Evolutionary conservation across 2,888 invertebrate genomes (phyloP).

Genomic region (Amphiduros pacificus): DNA sequence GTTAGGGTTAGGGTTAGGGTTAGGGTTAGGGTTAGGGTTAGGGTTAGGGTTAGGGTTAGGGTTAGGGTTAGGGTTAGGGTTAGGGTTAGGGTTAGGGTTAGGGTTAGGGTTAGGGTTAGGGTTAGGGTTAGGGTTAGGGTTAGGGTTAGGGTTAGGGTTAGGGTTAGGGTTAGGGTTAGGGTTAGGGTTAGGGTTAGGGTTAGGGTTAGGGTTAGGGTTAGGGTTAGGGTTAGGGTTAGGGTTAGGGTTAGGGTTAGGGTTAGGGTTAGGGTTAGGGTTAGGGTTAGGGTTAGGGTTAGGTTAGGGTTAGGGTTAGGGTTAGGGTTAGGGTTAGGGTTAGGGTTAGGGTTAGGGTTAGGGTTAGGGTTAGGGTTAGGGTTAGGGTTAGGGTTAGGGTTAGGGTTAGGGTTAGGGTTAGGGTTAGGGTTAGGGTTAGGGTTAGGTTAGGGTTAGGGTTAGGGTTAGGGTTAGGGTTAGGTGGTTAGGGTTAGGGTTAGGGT

Average conservation of each 20-base stretch:
- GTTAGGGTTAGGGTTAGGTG: slow-evolving; percentile 21
- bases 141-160: no score
- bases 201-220: no score
- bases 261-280: slow-evolving; percentile 12
- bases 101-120: no score
- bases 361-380: slow-evolving; percentile 31
- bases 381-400: slow-evolving; percentile 28
- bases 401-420: slow-evolving; percentile 29
- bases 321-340: slow-evolving; percentile 30
- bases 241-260: slow-evolving; percentile 14
- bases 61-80: no score
- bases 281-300: slow-evolving; percentile 27
- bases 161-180: no score
- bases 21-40: no score
- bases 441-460: slow-evolving; percentile 27
- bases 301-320: slow-evolving; percentile 31
- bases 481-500: slow-evolving; percentile 16
- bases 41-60: no score
- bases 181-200: no score
- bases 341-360: slow-evolving; percentile 31
- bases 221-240: slow-evolving; percentile 23
- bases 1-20: no score
- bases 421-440: slow-evolving; percentile 29
- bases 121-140: no score
- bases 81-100: no score